phyloP scores from a whole-genome alignment of 2,888 invertebrate genomes.

The Scotopteryx bipunctaria region DNA sequence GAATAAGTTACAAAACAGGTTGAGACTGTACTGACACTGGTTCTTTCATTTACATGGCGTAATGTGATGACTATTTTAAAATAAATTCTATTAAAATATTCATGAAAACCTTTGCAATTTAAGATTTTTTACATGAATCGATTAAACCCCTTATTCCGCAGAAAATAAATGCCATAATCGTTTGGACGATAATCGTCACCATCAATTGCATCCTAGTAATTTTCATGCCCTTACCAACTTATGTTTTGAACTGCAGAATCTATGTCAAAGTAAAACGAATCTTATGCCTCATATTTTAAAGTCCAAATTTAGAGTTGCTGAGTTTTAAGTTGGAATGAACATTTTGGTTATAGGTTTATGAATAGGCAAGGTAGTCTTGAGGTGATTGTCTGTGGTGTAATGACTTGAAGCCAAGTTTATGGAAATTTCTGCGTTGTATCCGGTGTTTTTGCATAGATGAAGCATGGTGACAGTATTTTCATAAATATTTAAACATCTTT shows the following conservation, averaged over 20 bases:
- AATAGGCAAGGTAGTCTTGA: slow-evolving; percentile 68
- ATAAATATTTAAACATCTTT: too few species aligned
- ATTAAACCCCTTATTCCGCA: not conserved
- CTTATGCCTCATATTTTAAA: not conserved
- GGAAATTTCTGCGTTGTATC: slow-evolving; percentile 58
- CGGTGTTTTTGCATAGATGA: too few species aligned
- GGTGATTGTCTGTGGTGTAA: slow-evolving; percentile 65
- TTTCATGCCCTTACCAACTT: slow-evolving; percentile 8
- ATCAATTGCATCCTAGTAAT: slow-evolving; percentile 35
- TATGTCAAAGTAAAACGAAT: not conserved
- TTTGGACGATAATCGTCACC: slow-evolving; percentile 41
- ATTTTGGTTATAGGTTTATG: slow-evolving; percentile 44
- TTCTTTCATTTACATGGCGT: too few species aligned
- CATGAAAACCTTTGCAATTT: slow-evolving; percentile 44
- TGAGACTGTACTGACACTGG: not conserved
- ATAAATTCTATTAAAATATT: slow-evolving; percentile 46
- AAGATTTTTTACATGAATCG: not conserved
- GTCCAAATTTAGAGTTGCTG: not conserved
- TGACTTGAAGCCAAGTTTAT: slow-evolving; percentile 58
- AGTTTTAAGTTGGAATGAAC: not conserved
- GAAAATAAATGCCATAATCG: slow-evolving; percentile 4
- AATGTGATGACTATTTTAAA: slow-evolving; percentile 36
- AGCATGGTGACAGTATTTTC: too few species aligned
- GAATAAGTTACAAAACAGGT: not conserved
- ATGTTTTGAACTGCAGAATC: not conserved